Percentiles rank a stretch among this genome's conserved stretches.
phyloP scores from a whole-genome alignment of 2,888 invertebrate genomes.

The Pimpla rufipes region DNA sequence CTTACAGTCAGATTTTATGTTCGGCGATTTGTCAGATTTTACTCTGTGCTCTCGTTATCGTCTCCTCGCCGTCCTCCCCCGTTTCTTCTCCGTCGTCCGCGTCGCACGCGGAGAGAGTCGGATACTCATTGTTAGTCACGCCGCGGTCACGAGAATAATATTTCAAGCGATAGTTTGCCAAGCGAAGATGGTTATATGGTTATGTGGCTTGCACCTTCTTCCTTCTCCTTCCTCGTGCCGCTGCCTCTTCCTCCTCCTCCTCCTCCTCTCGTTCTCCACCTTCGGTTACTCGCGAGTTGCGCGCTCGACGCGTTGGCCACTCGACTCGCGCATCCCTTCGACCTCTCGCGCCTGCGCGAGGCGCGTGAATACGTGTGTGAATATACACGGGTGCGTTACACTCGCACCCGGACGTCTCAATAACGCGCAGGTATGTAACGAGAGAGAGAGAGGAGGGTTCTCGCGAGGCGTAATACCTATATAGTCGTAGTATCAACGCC shows the following conservation, averaged over 20 bases:
- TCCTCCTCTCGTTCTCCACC: conserved; percentile 70
- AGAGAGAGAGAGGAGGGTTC: conserved; percentile 27
- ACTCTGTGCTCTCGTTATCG: neutral
- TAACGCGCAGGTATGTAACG: conserved; percentile 76
- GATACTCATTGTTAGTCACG: conserved; percentile 73
- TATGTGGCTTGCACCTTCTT: conserved; percentile 70
- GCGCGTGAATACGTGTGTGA: conserved; percentile 20
- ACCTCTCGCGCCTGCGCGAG: neutral
- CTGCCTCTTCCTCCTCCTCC: conserved; percentile 61
- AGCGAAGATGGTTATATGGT: conserved; percentile 68
- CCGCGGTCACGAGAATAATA: conserved; percentile 75
- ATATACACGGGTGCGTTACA: conserved; percentile 61
- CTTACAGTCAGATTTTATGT: neutral
- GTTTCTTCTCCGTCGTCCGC: neutral
- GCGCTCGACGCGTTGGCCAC: conserved; percentile 57
- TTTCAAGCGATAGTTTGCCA: conserved; percentile 77
- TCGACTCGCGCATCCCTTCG: conserved; percentile 19
- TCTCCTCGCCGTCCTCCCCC: neutral
- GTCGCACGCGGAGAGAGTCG: conserved; percentile 54
- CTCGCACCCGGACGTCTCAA: conserved; percentile 78
- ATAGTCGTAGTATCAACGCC: conserved; percentile 34
- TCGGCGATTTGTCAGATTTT: no score
- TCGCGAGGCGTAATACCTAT: conserved; percentile 73
- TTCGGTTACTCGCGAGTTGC: conserved; percentile 30
- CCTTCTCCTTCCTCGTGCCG: conserved; percentile 67